Conservation (phyloP, 2,113 vertebrate species). For the Perognathus longimembris region DNA sequence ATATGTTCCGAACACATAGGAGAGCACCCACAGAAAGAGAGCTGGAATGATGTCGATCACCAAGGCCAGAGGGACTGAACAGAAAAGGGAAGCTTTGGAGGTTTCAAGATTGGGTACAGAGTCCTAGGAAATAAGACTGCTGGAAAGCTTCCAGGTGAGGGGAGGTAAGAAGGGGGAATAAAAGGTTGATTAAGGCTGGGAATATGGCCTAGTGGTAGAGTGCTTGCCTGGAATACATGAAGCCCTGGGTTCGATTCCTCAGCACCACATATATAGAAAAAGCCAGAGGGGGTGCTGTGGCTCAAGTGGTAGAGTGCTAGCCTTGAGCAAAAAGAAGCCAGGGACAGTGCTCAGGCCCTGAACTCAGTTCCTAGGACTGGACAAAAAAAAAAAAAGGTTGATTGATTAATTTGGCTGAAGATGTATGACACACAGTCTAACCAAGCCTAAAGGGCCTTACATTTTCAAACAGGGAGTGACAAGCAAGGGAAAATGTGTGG, state of each 20-base stretch:
- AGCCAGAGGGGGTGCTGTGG: too few relatives aligned
- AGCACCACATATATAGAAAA: too few relatives aligned
- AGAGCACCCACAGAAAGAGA: not conserved
- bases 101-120: not conserved
- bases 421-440: not conserved
- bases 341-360: too few relatives aligned
- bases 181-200: too few relatives aligned
- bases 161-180: too few relatives aligned
- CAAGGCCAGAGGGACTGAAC: not conserved
- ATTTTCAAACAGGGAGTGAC: not conserved
- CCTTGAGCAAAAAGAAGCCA: too few relatives aligned
- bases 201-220: too few relatives aligned
- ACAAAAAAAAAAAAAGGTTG: slow-evolving; percentile 24
- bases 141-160: not conserved
- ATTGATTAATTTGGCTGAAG: not conserved
- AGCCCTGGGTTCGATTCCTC: too few relatives aligned
- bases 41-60: not conserved
- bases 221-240: too few relatives aligned
- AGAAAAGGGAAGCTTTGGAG: not conserved
- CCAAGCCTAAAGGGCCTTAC: not conserved
- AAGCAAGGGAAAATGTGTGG: not conserved
- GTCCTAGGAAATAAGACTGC: not conserved
- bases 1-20: not conserved
- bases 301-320: too few relatives aligned
- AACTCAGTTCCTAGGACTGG: too few relatives aligned